Conservation (phyloP, 2,888 invertebrate genomes). For the Biston betularia region DNA sequence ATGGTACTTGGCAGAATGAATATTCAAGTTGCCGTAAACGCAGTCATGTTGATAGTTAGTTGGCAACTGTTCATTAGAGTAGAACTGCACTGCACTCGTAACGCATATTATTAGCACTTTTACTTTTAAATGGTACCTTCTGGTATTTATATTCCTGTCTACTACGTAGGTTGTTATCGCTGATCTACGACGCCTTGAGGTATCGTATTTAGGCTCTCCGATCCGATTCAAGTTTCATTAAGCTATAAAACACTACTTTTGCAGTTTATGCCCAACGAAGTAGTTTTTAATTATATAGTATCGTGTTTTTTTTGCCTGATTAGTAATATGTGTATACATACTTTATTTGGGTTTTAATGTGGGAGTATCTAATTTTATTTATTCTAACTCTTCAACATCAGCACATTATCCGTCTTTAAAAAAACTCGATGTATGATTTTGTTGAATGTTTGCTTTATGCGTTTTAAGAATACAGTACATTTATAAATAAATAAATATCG, state of each 20-base stretch:
- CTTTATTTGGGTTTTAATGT: no score
- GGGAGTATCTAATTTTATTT: no score
- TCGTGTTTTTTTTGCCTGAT: neutral
- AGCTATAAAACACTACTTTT: neutral
- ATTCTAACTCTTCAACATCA: no score
- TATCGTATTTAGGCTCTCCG: neutral
- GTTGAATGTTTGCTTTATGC: no score
- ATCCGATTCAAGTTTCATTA: conserved; percentile 1
- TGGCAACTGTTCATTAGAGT: conserved; percentile 50
- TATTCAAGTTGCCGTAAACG: conserved; percentile 43
- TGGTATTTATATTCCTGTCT: conserved; percentile 18
- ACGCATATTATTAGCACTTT: conserved; percentile 48
- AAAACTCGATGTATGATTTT: no score
- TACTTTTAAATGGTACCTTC: conserved; percentile 47
- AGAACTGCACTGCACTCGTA: conserved; percentile 45
- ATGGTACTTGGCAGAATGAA: conserved; percentile 43
- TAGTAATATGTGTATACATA: no score
- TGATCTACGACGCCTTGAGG: neutral
- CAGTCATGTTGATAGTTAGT: conserved; percentile 19
- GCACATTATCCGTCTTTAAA: no score
- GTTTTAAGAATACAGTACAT: no score
- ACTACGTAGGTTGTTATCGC: conserved; percentile 1
- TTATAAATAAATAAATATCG: no score
- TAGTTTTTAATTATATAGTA: no score
- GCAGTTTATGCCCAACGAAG: neutral